Conservation (phyloP, 2,888 invertebrate genomes). For the Drosophila putrida region DNA sequence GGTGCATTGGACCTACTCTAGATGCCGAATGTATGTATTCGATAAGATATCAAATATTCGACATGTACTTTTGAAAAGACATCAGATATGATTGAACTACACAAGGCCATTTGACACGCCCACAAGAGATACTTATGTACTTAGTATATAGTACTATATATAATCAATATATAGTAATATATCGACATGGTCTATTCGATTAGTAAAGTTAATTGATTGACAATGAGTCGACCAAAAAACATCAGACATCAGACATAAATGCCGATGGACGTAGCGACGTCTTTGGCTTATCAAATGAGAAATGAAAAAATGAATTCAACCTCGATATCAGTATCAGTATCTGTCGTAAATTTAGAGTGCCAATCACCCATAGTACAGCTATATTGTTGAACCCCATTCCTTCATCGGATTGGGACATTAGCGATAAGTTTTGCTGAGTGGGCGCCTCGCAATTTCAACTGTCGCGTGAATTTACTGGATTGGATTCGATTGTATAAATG, state of each 20-base stretch:
- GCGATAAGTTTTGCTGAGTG: constrained; percentile 17
- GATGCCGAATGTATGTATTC: constrained; percentile 3
- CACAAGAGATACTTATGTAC: constrained; percentile 6
- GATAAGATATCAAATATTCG: constrained; percentile 15
- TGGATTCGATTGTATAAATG: constrained; percentile 69
- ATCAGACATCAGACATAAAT: constrained; percentile 20
- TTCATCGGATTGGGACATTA: not conserved
- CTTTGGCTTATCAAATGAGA: constrained; percentile 35
- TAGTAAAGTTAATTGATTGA: constrained; percentile 19
- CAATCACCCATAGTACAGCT: constrained; percentile 1
- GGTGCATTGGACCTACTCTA: constrained; percentile 14
- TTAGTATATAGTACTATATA: not conserved
- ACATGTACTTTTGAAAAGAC: not conserved
- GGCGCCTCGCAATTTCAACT: constrained; percentile 16
- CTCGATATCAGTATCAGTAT: constrained; percentile 39
- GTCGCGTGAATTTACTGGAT: constrained; percentile 18
- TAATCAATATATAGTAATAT: not conserved
- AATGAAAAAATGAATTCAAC: too few species aligned
- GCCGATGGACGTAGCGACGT: constrained; percentile 1
- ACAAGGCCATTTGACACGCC: constrained; percentile 14
- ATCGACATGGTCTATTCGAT: not conserved
- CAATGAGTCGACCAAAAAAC: constrained; percentile 18
- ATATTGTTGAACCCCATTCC: not conserved
- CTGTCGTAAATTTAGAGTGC: constrained; percentile 31
- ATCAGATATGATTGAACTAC: not conserved